Percentiles rank a stretch among this genome's conserved stretches.
phyloP scores from a whole-genome alignment of 2,113 vertebrate genomes.

The Gracilinanus agilis region DNA sequence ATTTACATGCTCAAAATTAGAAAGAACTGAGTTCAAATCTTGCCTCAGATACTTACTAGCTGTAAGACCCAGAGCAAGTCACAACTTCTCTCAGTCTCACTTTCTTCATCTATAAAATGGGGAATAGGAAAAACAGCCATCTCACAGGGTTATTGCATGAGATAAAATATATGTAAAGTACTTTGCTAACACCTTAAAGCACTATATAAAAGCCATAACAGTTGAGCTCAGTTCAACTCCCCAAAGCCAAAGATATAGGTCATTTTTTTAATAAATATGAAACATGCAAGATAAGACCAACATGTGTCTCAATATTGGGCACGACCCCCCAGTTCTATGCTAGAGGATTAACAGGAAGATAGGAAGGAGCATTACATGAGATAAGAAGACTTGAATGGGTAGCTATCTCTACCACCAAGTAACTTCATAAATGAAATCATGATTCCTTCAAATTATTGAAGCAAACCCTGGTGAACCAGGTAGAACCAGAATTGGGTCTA shows the following conservation, averaged over 20 bases:
- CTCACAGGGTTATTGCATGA: not conserved
- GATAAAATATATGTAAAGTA: not conserved
- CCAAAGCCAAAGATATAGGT: not conserved
- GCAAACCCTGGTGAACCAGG: not conserved
- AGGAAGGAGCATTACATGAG: not conserved
- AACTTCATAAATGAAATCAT: not conserved
- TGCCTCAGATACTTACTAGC: not conserved
- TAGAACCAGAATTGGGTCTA: not conserved
- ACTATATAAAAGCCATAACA: not conserved
- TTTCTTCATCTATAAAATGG: not conserved
- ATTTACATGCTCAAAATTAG: not conserved
- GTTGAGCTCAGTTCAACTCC: not conserved
- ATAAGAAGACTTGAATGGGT: not conserved
- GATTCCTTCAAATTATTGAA: not conserved
- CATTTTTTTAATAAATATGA: not conserved
- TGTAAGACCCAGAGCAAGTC: not conserved
- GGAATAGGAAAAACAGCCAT: slow-evolving; percentile 17
- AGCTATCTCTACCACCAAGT: not conserved
- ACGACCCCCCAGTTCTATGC: not conserved
- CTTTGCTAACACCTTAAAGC: no score
- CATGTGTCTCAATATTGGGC: not conserved
- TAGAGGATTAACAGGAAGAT: not conserved
- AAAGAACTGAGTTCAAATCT: not conserved
- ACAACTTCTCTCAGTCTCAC: not conserved
- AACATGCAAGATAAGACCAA: not conserved